phyloP scores from a whole-genome alignment of 2,888 invertebrate species.

The Eupithecia vulgata region DNA sequence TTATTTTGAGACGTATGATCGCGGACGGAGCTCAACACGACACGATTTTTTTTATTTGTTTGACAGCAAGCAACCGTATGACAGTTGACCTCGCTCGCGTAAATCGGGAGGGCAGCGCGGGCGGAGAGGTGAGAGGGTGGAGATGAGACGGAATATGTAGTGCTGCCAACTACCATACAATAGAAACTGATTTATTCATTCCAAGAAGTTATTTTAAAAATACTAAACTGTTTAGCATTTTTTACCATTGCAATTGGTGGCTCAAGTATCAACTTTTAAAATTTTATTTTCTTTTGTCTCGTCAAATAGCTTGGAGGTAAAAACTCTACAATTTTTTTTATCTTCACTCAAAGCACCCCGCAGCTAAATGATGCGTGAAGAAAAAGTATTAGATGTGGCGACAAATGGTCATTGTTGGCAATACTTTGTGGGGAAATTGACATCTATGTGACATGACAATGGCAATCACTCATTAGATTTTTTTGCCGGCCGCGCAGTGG shows the following conservation, averaged over 20 bases:
- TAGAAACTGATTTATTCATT: not conserved
- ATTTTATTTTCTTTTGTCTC: not conserved
- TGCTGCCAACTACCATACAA: not conserved
- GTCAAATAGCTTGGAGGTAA: not conserved
- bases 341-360: too few relatives aligned
- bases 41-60: not conserved
- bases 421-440: not conserved
- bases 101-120: not conserved
- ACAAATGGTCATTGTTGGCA: not conserved
- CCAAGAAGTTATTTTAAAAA: not conserved
- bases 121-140: not conserved
- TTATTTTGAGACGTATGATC: conserved; percentile 35
- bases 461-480: not conserved
- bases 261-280: not conserved
- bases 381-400: not conserved
- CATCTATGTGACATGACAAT: not conserved
- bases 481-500: too few relatives aligned
- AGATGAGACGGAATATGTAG: not conserved
- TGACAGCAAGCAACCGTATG: conserved; percentile 3
- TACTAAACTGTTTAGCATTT: not conserved
- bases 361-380: not conserved
- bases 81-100: not conserved
- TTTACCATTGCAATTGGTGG: not conserved
- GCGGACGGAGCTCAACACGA: not conserved
- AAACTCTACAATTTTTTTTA: too few relatives aligned